phyloP scores from a whole-genome alignment of 2,888 invertebrate species.

The Aporophyla lueneburgensis region DNA sequence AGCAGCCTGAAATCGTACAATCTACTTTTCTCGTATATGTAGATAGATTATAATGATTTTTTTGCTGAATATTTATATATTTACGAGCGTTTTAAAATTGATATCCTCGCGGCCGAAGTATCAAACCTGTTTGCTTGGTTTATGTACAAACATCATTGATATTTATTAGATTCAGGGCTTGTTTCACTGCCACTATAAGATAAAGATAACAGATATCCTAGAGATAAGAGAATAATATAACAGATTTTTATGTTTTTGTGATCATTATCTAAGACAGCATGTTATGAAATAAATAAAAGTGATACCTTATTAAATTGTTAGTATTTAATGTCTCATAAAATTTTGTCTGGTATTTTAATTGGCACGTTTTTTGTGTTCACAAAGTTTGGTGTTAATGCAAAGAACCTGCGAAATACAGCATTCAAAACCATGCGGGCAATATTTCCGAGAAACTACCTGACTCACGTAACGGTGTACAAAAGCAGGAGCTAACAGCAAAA shows the following conservation, averaged over 20 bases:
- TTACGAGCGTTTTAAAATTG: constrained; percentile 66
- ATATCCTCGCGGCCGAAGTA: constrained; percentile 56
- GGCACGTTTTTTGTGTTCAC: not conserved
- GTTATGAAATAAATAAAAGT: constrained; percentile 45
- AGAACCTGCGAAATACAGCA: not conserved
- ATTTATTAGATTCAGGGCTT: constrained; percentile 65
- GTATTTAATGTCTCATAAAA: constrained; percentile 11
- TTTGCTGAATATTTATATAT: constrained; percentile 65
- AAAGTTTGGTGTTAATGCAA: constrained; percentile 1
- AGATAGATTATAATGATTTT: constrained; percentile 46
- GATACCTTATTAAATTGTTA: constrained; percentile 29
- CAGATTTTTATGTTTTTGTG: constrained; percentile 47
- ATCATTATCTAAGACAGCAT: constrained; percentile 37
- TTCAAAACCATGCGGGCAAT: constrained; percentile 19
- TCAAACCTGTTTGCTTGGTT: constrained; percentile 62
- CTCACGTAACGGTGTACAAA: constrained; percentile 43
- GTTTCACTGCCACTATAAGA: constrained; percentile 59
- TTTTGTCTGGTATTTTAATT: constrained; percentile 7
- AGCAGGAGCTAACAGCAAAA: constrained; percentile 26
- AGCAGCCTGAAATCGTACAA: constrained; percentile 57
- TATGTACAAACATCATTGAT: constrained; percentile 62
- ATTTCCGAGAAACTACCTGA: constrained; percentile 59
- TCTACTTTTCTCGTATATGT: constrained; percentile 54
- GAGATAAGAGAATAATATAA: constrained; percentile 51
- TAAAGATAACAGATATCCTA: constrained; percentile 63